phyloP scores from a whole-genome alignment of 2,888 invertebrate species.

The Cremastobaeus sp. region DNA sequence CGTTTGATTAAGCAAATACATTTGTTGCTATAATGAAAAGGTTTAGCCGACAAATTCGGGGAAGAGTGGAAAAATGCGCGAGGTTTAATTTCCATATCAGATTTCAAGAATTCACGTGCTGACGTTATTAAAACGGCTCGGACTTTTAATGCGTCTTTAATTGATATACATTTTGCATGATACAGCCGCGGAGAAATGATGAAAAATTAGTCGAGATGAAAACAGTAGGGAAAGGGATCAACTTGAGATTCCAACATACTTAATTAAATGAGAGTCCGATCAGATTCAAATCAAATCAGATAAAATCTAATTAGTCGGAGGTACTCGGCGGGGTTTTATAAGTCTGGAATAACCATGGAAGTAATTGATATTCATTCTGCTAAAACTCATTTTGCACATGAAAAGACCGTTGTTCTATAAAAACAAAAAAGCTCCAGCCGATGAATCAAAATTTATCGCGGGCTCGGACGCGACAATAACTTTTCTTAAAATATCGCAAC shows the following conservation, averaged over 20 bases:
- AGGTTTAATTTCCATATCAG: too few relatives aligned
- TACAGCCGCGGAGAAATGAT: too few relatives aligned
- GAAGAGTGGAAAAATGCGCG: too few relatives aligned
- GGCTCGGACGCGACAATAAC: slow-evolving; percentile 13
- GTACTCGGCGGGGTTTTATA: not conserved
- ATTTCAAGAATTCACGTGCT: too few relatives aligned
- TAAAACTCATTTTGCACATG: slow-evolving; percentile 10
- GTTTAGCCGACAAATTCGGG: too few relatives aligned
- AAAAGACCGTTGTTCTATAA: slow-evolving; percentile 9
- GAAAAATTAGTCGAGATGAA: not conserved
- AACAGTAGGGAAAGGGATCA: not conserved
- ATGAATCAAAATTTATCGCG: slow-evolving; percentile 23
- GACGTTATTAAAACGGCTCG: too few relatives aligned
- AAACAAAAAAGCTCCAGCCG: slow-evolving; percentile 1
- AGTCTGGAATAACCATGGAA: not conserved
- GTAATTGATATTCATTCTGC: slow-evolving; percentile 19
- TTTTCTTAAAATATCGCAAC: slow-evolving; percentile 28
- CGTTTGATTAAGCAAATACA: too few relatives aligned
- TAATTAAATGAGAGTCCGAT: slow-evolving; percentile 11
- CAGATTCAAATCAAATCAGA: slow-evolving; percentile 17
- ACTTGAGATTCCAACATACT: not conserved
- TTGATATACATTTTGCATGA: too few relatives aligned
- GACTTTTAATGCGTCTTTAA: too few relatives aligned
- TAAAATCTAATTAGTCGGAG: slow-evolving; percentile 17
- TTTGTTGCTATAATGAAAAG: too few relatives aligned